Evolutionary conservation across 64 coral and sea anemone genomes (phyloP), one percentile per base, ranked within the genome.

Genomic region (Actinia equina): DNA sequence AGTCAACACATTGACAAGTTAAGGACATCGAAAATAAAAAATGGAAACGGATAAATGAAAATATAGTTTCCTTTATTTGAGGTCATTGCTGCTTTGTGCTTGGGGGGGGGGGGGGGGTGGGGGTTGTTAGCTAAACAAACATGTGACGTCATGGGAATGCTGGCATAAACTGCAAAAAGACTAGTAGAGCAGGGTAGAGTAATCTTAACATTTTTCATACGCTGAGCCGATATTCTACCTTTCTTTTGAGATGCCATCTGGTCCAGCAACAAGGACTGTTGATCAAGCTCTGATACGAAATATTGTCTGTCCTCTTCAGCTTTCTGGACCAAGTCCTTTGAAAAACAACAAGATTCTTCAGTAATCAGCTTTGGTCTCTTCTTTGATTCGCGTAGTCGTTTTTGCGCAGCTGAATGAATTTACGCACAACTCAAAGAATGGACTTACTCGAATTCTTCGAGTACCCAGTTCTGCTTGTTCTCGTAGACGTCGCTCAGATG

Each of bases 401-500:
- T 37, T 37, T 37, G 30, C 30, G 30, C 30, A 37, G 30, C 30
- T 37, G 30, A 37, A 37, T 37, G 30, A 37, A 37, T 37, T 37
- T 37, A 37, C 30, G 30, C 30, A 37, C 30, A 37, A 37, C 30
- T 37, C 30, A 49, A 4, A 49, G 46, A 49, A 8, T 12, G 37
- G 10, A 92, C 94, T n/a, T 83, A 96, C 94, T 86, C 88, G 77
- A 15, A 96, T 96, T 86, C 91, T 89, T 45, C 92, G 93, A 25
- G 87, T 76, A 25, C 88, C 87, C 87, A 83, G 89, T 15, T 96
- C 94, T 18, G 84, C 82, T 88, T 96, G 94, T 81, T 96, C 94
- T 51, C 87, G 93, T 4, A 93, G 58, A 71, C 94, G 88, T 18
- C 91, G 70, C 71, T 96, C 94, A 16, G 89, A 86, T 18, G 85